A percentile compares a stretch with the other conserved stretches of the same genome.
Evolutionary conservation across 1,140 invertebrate species (phyloP).

Genomic region (Dreissena polymorpha): DNA sequence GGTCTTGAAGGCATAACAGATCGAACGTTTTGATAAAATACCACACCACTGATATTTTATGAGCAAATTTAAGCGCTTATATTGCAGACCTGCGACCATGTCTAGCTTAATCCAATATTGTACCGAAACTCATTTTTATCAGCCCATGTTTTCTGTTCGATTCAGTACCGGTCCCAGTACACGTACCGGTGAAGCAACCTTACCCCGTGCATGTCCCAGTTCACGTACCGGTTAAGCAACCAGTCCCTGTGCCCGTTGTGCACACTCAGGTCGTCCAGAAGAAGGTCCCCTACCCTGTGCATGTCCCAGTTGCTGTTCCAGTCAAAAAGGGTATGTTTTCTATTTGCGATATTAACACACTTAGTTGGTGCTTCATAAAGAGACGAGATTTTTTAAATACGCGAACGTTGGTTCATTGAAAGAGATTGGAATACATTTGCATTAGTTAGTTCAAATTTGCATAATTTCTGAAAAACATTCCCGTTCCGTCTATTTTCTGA

Average conservation of each 20-base stretch:
- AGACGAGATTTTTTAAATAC: not conserved
- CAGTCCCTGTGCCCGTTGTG: slow-evolving; percentile 15
- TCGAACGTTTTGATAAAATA: not conserved
- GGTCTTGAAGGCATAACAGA: not conserved
- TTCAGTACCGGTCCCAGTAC: slow-evolving; percentile 17
- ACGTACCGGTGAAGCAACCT: slow-evolving; percentile 5
- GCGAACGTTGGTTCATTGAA: too few species aligned
- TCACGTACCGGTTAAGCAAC: slow-evolving; percentile 28
- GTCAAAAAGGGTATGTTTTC: slow-evolving; percentile 26
- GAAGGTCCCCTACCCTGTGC: slow-evolving; percentile 33
- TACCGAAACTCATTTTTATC: not conserved
- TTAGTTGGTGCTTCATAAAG: not conserved
- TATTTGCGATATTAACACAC: not conserved
- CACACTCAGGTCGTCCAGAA: slow-evolving; percentile 14
- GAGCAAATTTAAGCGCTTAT: too few species aligned
- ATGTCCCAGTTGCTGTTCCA: slow-evolving; percentile 15
- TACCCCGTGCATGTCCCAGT: slow-evolving; percentile 23
- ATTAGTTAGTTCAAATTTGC: not conserved
- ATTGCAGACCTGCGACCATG: not conserved
- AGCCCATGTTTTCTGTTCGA: not conserved
- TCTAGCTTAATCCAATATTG: not conserved
- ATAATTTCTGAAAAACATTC: not conserved
- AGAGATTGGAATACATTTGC: not conserved
- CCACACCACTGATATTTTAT: too few species aligned
- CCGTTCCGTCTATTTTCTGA: not conserved